Conservation (phyloP, 2,797 vertebrate genomes). For the Helarctos malayanus region DNA sequence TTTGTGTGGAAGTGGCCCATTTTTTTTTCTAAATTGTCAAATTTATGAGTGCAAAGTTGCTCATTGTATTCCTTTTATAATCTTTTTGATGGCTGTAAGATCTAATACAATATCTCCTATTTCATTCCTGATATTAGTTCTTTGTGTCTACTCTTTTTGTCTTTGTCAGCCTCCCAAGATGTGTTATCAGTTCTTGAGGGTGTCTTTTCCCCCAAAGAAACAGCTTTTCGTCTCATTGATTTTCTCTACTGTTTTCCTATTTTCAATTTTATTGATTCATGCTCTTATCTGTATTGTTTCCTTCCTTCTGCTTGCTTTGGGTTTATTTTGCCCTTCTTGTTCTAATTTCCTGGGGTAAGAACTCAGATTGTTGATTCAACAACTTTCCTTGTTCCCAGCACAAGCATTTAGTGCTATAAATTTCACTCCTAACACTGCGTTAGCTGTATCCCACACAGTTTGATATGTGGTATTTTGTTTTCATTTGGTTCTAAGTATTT, state of each 20-base stretch:
- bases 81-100: background rate
- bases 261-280: background rate
- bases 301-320: background rate
- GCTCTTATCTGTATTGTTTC: background rate
- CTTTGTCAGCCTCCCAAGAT: background rate
- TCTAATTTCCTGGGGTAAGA: background rate
- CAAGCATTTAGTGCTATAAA: background rate
- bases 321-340: background rate
- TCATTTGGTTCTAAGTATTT: constrained; percentile 29
- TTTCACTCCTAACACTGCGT: background rate
- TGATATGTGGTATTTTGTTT: background rate
- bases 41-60: background rate
- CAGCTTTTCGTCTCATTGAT: background rate
- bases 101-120: background rate
- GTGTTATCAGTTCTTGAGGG: background rate
- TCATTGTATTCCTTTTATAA: background rate
- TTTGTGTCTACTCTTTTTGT: background rate
- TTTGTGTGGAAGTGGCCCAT: background rate
- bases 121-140: background rate
- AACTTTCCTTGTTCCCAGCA: background rate
- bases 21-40: background rate
- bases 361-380: background rate
- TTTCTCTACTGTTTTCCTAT: background rate
- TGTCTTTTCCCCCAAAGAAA: background rate
- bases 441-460: background rate